These are phyloP conservation scores for Stichopus horrens DNA, from an alignment of 53 echinoderm and acorn worm species.

Conservation along the genomic window DNA sequence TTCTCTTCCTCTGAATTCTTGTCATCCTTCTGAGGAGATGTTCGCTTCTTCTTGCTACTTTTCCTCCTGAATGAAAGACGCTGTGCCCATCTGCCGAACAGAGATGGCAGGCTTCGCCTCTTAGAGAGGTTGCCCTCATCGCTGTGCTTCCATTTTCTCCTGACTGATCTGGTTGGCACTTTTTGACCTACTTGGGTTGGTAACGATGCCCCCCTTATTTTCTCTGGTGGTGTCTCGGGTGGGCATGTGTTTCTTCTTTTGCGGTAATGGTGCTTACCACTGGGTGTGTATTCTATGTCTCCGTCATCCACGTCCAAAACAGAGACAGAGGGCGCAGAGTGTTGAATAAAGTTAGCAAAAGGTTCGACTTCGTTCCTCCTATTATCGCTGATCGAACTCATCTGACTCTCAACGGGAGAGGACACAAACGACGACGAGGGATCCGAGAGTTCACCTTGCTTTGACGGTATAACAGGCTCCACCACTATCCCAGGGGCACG, in stretches of 20 bases:
- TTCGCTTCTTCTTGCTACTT: neutral
- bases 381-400: neutral
- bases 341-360: neutral
- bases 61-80: conserved; percentile 41
- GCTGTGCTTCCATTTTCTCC: neutral
- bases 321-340: neutral
- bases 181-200: neutral
- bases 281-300: conserved; percentile 24
- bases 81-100: conserved; percentile 20
- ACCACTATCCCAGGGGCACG: neutral
- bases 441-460: conserved; percentile 14
- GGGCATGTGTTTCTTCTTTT: conserved; percentile 29
- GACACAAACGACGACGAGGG: conserved; percentile 34
- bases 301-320: neutral
- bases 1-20: neutral
- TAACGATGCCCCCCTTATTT: neutral
- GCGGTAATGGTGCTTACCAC: conserved; percentile 22
- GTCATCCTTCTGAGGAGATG: neutral
- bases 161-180: neutral
- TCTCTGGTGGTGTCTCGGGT: conserved; percentile 29
- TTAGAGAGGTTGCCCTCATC: conserved; percentile 11
- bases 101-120: conserved; percentile 15
- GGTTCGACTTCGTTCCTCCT: neutral
- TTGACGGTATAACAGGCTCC: neutral
- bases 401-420: conserved; percentile 25